Conservation (phyloP, 2,888 invertebrate genomes). For the Monopis laevigella region DNA sequence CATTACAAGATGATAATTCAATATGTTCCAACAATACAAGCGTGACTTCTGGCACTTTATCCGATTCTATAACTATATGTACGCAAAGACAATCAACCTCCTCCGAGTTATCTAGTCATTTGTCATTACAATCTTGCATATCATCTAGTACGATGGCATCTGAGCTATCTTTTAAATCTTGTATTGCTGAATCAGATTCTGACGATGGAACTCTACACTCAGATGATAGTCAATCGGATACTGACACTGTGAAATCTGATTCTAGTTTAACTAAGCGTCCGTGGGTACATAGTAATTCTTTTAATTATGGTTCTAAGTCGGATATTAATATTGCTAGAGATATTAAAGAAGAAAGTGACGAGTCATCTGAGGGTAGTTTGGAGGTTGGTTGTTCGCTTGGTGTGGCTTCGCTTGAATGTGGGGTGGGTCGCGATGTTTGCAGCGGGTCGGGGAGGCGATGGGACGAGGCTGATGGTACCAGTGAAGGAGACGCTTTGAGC, state of each 20-base stretch:
- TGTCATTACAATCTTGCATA: constrained; percentile 52
- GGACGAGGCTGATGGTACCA: constrained; percentile 54
- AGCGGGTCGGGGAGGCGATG: constrained; percentile 62
- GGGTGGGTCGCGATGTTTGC: constrained; percentile 52
- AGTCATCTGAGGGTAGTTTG: constrained; percentile 38
- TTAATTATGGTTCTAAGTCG: constrained; percentile 37
- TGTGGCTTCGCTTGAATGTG: constrained; percentile 63
- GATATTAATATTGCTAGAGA: constrained; percentile 27
- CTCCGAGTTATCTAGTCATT: constrained; percentile 58
- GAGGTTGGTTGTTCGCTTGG: constrained; percentile 37
- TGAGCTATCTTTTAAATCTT: constrained; percentile 49
- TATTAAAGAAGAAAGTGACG: constrained; percentile 38
- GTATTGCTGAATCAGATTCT: constrained; percentile 38
- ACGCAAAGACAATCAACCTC: constrained; percentile 48
- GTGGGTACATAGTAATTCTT: constrained; percentile 57
- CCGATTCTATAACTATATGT: constrained; percentile 36
- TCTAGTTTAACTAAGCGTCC: constrained; percentile 47
- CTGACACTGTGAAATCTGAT: constrained; percentile 53
- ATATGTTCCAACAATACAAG: constrained; percentile 39
- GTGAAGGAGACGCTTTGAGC: constrained; percentile 58
- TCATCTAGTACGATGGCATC: constrained; percentile 44
- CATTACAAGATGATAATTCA: constrained; percentile 37
- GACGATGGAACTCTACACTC: constrained; percentile 46
- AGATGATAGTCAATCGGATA: constrained; percentile 49
- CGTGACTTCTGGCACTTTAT: constrained; percentile 36